These are phyloP conservation scores for Lophochroa leadbeateri DNA, from an alignment of 2,113 vertebrate species.

Conservation along the genomic window DNA sequence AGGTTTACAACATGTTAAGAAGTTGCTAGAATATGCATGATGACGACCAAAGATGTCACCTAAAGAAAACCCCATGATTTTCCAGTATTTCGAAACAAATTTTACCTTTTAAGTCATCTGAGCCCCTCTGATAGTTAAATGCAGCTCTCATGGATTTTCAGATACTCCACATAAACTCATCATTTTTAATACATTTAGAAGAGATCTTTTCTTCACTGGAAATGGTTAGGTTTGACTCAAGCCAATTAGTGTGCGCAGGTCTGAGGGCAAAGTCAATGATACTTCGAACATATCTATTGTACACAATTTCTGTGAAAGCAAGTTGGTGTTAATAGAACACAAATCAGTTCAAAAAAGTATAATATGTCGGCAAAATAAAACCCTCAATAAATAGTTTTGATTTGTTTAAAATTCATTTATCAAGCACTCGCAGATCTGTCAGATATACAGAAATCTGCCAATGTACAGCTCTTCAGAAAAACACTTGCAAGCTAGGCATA, in stretches of 20 bases:
- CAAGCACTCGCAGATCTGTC: neutral
- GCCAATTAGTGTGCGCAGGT: neutral
- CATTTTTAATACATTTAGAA: neutral
- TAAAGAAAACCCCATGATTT: neutral
- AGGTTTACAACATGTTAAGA: neutral
- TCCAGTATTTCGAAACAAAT: neutral
- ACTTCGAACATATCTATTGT: neutral
- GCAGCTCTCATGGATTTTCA: neutral
- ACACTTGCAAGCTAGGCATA: neutral
- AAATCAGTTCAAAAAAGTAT: neutral
- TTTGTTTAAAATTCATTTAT: neutral
- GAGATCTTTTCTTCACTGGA: neutral
- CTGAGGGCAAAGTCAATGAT: neutral
- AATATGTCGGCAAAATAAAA: neutral
- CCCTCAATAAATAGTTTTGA: neutral
- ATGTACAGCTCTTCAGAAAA: neutral
- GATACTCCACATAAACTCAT: neutral
- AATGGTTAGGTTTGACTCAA: neutral
- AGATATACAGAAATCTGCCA: neutral
- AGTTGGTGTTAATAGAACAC: neutral
- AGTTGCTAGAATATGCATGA: neutral
- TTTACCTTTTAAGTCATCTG: neutral
- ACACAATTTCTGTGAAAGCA: neutral
- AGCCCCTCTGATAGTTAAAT: neutral
- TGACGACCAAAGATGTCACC: neutral